A percentile compares a stretch with the other conserved stretches of the same genome.
Conservation (phyloP, 1,140 invertebrate species). For the Solenopsis fugax region DNA sequence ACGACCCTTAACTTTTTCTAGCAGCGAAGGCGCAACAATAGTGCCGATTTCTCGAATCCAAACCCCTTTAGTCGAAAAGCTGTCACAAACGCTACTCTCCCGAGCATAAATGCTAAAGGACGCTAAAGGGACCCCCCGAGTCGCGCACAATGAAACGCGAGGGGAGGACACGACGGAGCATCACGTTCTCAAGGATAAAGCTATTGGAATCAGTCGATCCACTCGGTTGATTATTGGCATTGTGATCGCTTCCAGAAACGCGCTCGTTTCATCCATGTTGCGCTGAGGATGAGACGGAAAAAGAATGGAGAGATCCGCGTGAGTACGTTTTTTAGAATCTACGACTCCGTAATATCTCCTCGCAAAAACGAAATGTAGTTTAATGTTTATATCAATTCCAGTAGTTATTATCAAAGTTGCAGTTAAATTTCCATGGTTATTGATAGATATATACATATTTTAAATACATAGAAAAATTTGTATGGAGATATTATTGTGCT, state of each 20-base stretch:
- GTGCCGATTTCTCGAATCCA: conserved; percentile 63
- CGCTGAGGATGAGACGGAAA: neutral
- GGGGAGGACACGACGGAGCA: conserved; percentile 44
- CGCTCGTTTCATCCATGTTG: conserved; percentile 38
- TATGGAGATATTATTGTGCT: neutral
- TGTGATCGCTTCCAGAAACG: conserved; percentile 74
- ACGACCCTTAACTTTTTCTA: conserved; percentile 49
- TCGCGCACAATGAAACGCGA: conserved; percentile 61
- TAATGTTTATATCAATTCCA: neutral
- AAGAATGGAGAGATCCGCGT: neutral
- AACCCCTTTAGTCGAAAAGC: conserved; percentile 58
- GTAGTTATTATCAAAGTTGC: neutral
- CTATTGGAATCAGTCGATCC: conserved; percentile 80
- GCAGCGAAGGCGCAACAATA: conserved; percentile 61
- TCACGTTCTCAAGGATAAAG: conserved; percentile 78
- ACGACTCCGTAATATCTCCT: neutral
- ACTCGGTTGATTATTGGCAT: conserved; percentile 84
- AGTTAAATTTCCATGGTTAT: neutral
- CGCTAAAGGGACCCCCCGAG: conserved; percentile 35
- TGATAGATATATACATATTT: neutral
- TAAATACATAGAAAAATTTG: neutral
- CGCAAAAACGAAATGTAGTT: neutral
- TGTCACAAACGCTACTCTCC: conserved; percentile 71
- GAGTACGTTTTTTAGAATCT: neutral
- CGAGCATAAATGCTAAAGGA: conserved; percentile 68